Evolutionary conservation across 2,888 invertebrate species (phyloP), one percentile per base, ranked within the genome.

Genomic region (Xanthia togata): DNA sequence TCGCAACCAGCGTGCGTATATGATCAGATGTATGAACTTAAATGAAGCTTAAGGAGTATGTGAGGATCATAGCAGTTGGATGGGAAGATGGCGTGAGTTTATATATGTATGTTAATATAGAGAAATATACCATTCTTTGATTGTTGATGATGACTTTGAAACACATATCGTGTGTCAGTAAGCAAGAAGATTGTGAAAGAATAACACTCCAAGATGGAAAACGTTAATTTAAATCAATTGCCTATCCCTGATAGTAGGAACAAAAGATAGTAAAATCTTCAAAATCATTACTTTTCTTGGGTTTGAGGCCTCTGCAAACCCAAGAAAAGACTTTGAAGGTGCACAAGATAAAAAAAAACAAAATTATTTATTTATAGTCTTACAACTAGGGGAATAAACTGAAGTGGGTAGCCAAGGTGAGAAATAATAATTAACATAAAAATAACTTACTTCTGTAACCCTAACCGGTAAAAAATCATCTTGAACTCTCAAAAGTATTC

Each of bases 391-490:
- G 12, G 12, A n/a, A n/a, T n/a, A n/a, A n/a, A n/a, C 20, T 44
- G 26, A 64, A 44, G 3, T 64, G n/a, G 8, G 4, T 38, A 63
- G 38, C 14, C 9, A n/a, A 17, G 23, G 2, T 4, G 8, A 38
- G n/a, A n/a, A n/a, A n/a, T n/a, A n/a, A 26, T 11, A 17, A 26
- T 65, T 0, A 65, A 44, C 20, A 26, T 12, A 26, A 63, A 6
- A 35, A 50, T 8, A 1, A 81, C 85, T 87, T 70, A 86, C 88
- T 71, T 85, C 6, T 77, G 69, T 26, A 85, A 8, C 60, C 73
- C 80, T 4, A 88, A 60, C 0, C 82, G 85, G 14, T 87, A 87
- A 41, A 87, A 83, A 78, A 87, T 83, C 87, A 87, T 87, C 47
- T 70, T 69, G 20, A 47, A 41, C 6, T 47, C 6, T 31, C 38